Evolutionary conservation across 1,140 invertebrate genomes (phyloP), one percentile per base, ranked within the genome.

Genomic region (Eumeta japonica): DNA sequence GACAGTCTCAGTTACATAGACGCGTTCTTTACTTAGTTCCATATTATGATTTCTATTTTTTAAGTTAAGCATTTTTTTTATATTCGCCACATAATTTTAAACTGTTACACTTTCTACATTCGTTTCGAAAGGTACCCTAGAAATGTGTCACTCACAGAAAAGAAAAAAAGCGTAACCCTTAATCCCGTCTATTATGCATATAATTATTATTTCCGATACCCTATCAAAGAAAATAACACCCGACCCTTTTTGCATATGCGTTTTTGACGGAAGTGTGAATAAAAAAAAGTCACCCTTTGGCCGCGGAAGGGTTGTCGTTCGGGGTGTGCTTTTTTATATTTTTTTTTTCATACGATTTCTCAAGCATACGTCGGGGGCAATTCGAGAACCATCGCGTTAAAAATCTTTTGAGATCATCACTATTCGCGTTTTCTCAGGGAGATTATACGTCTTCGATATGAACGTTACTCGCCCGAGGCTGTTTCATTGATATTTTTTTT

Each of bases 171-270:
- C 32, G 45, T 57, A 60, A 55, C 62, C 65, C 52, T 55, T 71
- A 73, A 73, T 73, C 68, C 64, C 55, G 52, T 66, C 59, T 56
- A 64, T 73, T 67, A 73, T 71, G 68, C 68, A 73, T 73, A 70
- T 73, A 68, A 73, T 73, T 73, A 72, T 72, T 72, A 71, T 73
- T 73, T 73, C 64, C 66, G 63, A 66, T 60, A 54, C 54, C 41
- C 38, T 62, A 65, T 70, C 62, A 67, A 73, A 70, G 68, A 63
- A 68, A 62, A 60, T 66, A 67, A 64, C 55, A 61, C 20, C n/a
- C n/a, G 5, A 48, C 58, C 54, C 53, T 63, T 68, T 70, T 71
- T 68, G 66, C 62, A 68, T 71, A 62, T 62, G 62, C 56, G 46
- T 59, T 56, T 56, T 56, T 62, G 63, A 59, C 61, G 64, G 65